Conservation (phyloP, 2,797 vertebrate genomes). For the Eleutherodactylus coqui region DNA sequence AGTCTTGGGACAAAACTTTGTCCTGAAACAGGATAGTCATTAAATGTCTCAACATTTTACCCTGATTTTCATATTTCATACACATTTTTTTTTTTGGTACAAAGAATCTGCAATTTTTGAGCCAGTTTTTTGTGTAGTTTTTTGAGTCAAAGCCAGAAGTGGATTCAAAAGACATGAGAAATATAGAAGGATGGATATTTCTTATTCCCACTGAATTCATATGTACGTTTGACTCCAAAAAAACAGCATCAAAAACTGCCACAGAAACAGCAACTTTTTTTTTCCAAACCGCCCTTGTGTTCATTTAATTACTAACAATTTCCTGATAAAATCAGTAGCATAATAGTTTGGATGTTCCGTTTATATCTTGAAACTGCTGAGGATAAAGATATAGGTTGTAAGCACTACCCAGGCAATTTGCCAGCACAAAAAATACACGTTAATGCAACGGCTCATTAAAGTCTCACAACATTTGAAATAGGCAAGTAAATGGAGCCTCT, state of each 20-base stretch:
- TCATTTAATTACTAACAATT: constrained; percentile 30
- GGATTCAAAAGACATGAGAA: no score
- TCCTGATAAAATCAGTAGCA: background rate
- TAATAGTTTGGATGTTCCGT: constrained; percentile 23
- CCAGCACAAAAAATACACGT: constrained; percentile 34
- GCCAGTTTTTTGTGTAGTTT: no score
- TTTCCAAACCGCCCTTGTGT: background rate
- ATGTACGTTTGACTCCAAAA: no score
- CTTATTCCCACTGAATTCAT: no score
- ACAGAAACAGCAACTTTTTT: no score
- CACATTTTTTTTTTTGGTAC: background rate
- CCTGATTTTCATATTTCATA: background rate
- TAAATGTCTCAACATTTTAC: background rate
- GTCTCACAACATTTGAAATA: constrained; percentile 47
- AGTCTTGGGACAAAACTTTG: no score
- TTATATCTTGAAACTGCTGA: constrained; percentile 2
- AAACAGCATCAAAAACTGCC: no score
- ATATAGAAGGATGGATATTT: no score
- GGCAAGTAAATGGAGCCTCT: constrained; percentile 40
- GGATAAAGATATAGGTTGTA: constrained; percentile 37
- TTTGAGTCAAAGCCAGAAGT: no score
- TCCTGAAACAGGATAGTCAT: no score
- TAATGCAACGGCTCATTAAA: constrained; percentile 53
- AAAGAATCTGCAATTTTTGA: no score
- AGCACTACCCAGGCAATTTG: constrained; percentile 45